These are phyloP conservation scores for Kryptopterus vitreolus DNA, from an alignment of 2,797 vertebrate genomes.

Conservation along the genomic window DNA sequence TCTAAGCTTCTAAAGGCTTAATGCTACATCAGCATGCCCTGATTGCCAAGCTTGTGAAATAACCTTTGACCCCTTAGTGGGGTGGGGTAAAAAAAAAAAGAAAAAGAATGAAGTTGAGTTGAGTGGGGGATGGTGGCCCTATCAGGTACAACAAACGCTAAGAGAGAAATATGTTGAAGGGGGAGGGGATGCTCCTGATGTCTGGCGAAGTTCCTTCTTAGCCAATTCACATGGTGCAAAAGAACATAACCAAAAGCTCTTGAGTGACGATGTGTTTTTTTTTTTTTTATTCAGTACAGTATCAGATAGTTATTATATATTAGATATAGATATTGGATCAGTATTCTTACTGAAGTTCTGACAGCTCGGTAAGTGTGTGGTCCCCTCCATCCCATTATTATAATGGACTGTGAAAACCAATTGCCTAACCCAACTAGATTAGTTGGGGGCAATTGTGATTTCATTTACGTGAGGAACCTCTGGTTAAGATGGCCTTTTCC, in stretches of 20 bases:
- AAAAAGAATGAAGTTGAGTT: constrained; percentile 5
- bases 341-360: not conserved
- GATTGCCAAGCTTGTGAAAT: constrained; percentile 52
- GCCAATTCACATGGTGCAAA: constrained; percentile 6
- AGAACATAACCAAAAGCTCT: not conserved
- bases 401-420: constrained; percentile 37
- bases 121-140: constrained; percentile 46
- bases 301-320: not conserved
- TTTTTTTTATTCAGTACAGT: not conserved
- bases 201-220: constrained; percentile 44
- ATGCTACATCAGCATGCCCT: constrained; percentile 55
- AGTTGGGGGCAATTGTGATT: constrained; percentile 37
- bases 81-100: constrained; percentile 37
- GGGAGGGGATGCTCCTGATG: constrained; percentile 33
- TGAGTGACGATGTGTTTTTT: not conserved
- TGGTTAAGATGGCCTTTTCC: constrained; percentile 25
- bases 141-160: constrained; percentile 49
- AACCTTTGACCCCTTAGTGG: constrained; percentile 60
- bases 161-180: constrained; percentile 30
- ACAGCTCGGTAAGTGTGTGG: constrained; percentile 13
- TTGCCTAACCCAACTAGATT: constrained; percentile 36
- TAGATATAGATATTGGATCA: not conserved
- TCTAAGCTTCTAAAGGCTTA: constrained; percentile 46
- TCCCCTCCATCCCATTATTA: not conserved
- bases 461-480: constrained; percentile 45